These are phyloP conservation scores for Vicugna pacos DNA, from an alignment of 2,113 vertebrate species.

Conservation along the genomic window DNA sequence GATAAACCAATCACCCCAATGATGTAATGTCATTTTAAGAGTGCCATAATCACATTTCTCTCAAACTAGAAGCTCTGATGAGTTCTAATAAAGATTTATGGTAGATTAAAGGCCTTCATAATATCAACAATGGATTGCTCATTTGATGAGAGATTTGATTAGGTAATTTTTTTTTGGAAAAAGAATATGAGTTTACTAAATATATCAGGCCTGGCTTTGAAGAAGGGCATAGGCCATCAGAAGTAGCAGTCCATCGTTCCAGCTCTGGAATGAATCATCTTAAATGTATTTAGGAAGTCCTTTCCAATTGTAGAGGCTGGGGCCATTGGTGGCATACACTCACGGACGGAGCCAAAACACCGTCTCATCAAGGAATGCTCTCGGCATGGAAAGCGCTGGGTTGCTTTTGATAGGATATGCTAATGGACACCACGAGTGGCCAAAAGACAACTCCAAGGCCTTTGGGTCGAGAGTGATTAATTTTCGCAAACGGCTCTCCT, in stretches of 20 bases:
- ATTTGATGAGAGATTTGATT: conserved; percentile 97
- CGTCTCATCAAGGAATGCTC: background rate
- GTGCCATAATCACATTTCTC: conserved; percentile 98
- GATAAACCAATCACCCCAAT: conserved; percentile 99
- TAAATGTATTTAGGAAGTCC: conserved; percentile 61
- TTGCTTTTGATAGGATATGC: background rate
- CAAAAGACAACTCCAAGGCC: background rate
- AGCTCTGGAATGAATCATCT: conserved; percentile 65
- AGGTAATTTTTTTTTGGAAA: conserved; percentile 88
- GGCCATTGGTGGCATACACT: conserved; percentile 65
- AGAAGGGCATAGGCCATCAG: conserved; percentile 82
- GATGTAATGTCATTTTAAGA: conserved; percentile 99
- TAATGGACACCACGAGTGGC: background rate
- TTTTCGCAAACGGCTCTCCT: background rate
- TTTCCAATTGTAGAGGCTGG: conserved; percentile 74
- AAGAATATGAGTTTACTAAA: conserved; percentile 90
- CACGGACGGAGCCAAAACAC: conserved; percentile 70
- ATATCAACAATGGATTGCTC: conserved; percentile 98
- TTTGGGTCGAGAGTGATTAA: background rate
- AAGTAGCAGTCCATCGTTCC: conserved; percentile 68
- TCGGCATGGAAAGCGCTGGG: background rate
- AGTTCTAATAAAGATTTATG: conserved; percentile 99
- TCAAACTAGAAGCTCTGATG: conserved; percentile 96
- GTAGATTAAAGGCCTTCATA: conserved; percentile 97
- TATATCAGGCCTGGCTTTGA: conserved; percentile 87